These are phyloP conservation scores for Tineola bisselliella DNA, from an alignment of 2,888 invertebrate genomes.

Conservation along the genomic window DNA sequence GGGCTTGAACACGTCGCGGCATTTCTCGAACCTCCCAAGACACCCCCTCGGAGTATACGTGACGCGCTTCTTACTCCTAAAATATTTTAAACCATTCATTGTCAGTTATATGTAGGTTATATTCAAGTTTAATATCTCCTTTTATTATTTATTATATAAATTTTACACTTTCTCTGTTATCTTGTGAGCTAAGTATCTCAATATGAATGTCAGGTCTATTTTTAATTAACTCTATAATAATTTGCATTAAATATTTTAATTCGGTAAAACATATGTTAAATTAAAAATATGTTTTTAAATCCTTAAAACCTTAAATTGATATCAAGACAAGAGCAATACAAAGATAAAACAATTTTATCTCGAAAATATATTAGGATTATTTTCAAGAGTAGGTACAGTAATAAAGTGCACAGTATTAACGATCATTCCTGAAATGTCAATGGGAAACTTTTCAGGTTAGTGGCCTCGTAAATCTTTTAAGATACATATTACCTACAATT, in stretches of 20 bases:
- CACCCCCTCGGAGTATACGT: constrained; percentile 32
- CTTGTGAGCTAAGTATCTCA: too few species aligned
- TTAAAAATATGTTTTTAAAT: too few species aligned
- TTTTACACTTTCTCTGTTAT: too few species aligned
- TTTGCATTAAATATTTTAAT: too few species aligned
- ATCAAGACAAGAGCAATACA: too few species aligned
- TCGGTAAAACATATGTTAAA: too few species aligned
- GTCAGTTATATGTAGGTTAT: background rate
- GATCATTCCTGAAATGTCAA: background rate
- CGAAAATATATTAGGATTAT: too few species aligned
- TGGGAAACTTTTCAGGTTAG: background rate
- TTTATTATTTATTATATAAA: background rate
- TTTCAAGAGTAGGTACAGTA: background rate
- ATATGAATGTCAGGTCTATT: too few species aligned
- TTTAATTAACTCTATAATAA: too few species aligned
- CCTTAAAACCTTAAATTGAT: too few species aligned
- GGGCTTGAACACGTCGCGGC: constrained; percentile 46
- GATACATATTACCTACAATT: background rate
- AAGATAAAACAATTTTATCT: too few species aligned
- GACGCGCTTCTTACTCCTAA: constrained; percentile 45
- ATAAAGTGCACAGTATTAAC: background rate
- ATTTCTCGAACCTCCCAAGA: constrained; percentile 46
- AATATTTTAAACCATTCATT: constrained; percentile 34
- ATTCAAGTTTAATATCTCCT: background rate
- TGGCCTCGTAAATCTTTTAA: background rate